Conservation (phyloP, 2,888 invertebrate genomes). For the Epistrophe eligans region DNA sequence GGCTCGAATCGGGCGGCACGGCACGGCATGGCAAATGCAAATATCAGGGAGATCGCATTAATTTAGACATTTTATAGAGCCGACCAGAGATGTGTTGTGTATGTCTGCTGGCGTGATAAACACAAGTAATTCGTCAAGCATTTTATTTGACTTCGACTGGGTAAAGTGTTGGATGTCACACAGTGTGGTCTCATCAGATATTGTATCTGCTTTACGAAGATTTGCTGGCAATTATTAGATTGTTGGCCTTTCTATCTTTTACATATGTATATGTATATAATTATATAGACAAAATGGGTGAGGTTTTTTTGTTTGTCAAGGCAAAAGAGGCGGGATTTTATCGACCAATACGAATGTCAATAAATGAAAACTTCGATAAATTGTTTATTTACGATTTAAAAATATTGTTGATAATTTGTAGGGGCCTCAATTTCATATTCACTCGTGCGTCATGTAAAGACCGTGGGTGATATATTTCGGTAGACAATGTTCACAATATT, state of each 20-base stretch:
- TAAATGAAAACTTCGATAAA: slow-evolving; percentile 2
- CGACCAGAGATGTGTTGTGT: slow-evolving; percentile 34
- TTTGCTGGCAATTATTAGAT: slow-evolving; percentile 62
- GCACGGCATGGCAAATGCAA: slow-evolving; percentile 55
- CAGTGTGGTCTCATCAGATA: slow-evolving; percentile 67
- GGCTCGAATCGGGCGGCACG: slow-evolving; percentile 21
- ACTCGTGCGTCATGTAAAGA: slow-evolving; percentile 35
- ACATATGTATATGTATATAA: background rate
- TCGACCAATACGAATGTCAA: slow-evolving; percentile 14
- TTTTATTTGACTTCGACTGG: slow-evolving; percentile 59
- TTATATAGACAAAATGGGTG: slow-evolving; percentile 52
- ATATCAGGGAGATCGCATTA: slow-evolving; percentile 70
- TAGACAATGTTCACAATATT: slow-evolving; percentile 69
- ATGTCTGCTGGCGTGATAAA: slow-evolving; percentile 63
- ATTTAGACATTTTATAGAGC: slow-evolving; percentile 70
- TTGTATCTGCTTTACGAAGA: slow-evolving; percentile 52
- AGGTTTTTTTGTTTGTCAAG: slow-evolving; percentile 14
- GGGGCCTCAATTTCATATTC: slow-evolving; percentile 40
- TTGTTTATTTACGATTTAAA: slow-evolving; percentile 33
- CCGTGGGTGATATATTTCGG: slow-evolving; percentile 65
- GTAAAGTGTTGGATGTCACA: slow-evolving; percentile 59
- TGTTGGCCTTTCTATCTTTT: slow-evolving; percentile 32
- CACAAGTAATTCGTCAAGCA: slow-evolving; percentile 71
- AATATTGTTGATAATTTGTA: slow-evolving; percentile 33
- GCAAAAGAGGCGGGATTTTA: slow-evolving; percentile 53